phyloP scores from a whole-genome alignment of 2,888 invertebrate species.

The Homarus gammarus region DNA sequence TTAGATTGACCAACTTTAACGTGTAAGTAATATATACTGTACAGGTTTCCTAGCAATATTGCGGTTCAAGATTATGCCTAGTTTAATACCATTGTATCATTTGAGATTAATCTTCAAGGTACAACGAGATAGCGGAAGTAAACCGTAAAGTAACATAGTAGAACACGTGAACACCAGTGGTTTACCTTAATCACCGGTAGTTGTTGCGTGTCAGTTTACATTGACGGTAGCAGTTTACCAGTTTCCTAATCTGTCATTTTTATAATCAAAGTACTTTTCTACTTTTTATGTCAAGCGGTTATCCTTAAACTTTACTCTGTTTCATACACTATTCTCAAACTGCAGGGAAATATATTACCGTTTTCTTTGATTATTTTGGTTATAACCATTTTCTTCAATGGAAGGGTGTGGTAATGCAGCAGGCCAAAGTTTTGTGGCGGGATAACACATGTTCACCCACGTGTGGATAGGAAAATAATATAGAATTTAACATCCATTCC shows the following conservation, averaged over 20 bases:
- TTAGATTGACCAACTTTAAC: neutral
- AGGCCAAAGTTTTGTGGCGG: slow-evolving; percentile 61
- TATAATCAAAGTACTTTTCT: neutral
- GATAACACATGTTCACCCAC: neutral
- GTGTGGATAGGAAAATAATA: neutral
- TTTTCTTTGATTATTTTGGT: slow-evolving; percentile 53
- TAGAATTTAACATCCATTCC: neutral
- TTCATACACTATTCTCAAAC: neutral
- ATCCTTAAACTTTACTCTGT: neutral
- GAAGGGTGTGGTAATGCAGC: slow-evolving; percentile 72
- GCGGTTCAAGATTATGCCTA: neutral
- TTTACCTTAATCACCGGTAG: neutral
- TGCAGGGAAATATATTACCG: slow-evolving; percentile 32
- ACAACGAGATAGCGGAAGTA: neutral
- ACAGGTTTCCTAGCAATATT: neutral
- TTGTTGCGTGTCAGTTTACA: neutral
- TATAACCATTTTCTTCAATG: slow-evolving; percentile 66
- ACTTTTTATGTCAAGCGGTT: neutral
- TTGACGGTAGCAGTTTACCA: neutral
- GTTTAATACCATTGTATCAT: no score
- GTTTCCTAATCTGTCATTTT: neutral
- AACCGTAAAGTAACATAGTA: neutral
- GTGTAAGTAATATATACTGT: neutral
- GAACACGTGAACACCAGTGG: neutral
- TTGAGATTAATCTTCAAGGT: neutral